These are phyloP conservation scores for Corella eumyota DNA, from an alignment of 23 tunicate species.

Conservation along the genomic window DNA sequence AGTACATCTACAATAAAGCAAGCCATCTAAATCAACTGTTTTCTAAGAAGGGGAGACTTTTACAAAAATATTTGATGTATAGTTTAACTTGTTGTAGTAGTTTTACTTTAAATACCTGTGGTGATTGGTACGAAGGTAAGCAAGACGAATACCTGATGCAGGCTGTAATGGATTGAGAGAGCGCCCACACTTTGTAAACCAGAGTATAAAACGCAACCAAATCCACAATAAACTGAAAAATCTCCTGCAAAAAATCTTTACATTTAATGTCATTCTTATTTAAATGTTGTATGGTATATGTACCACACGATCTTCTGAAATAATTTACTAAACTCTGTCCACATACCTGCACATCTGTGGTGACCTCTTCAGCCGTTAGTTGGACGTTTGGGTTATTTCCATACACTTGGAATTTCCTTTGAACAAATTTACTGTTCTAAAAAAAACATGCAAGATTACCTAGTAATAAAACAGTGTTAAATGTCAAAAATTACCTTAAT, in stretches of 20 bases:
- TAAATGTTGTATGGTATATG: too few relatives aligned
- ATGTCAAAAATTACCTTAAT: slow-evolving; percentile 29
- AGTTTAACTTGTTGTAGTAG: too few relatives aligned
- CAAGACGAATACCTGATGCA: slow-evolving; percentile 7
- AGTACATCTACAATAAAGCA: slow-evolving; percentile 4
- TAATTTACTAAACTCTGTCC: too few relatives aligned
- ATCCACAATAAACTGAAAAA: slow-evolving; percentile 20
- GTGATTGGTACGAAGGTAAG: slow-evolving; percentile 16
- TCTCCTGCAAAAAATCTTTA: slow-evolving; percentile 11
- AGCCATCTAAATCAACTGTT: not conserved
- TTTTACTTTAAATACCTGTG: too few relatives aligned
- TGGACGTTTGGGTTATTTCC: slow-evolving; percentile 15
- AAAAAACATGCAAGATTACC: not conserved
- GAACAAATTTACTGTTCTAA: slow-evolving; percentile 1
- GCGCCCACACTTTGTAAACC: slow-evolving; percentile 11
- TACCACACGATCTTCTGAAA: too few relatives aligned
- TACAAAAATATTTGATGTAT: too few relatives aligned
- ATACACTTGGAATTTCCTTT: not conserved
- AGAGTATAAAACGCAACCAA: slow-evolving; percentile 22
- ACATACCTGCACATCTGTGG: slow-evolving; percentile 13
- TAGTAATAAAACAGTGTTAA: not conserved
- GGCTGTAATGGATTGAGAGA: slow-evolving; percentile 1
- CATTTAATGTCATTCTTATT: too few relatives aligned
- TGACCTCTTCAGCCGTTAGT: slow-evolving; percentile 8
- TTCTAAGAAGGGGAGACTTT: not conserved